These are phyloP conservation scores for Aquatica leii DNA, from an alignment of 2,888 invertebrate species.

Conservation along the genomic window DNA sequence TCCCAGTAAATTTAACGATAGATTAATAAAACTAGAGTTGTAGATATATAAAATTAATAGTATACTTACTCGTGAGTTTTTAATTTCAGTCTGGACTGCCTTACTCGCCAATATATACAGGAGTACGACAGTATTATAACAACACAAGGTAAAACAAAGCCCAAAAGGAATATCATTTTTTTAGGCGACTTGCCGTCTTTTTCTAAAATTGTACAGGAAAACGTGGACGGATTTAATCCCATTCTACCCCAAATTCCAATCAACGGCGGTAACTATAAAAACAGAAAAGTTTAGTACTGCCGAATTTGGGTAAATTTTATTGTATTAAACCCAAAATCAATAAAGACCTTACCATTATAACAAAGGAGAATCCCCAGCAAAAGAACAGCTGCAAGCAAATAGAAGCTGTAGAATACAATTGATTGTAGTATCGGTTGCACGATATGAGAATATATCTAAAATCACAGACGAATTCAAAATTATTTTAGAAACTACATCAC, in stretches of 20 bases:
- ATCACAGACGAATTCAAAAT: neutral
- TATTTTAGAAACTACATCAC: too few species aligned
- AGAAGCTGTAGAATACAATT: slow-evolving; percentile 76
- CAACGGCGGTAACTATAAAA: slow-evolving; percentile 76
- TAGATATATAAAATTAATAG: too few species aligned
- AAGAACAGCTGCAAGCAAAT: slow-evolving; percentile 80
- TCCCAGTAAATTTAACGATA: too few species aligned
- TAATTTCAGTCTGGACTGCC: slow-evolving; percentile 76
- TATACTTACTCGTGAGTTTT: slow-evolving; percentile 72
- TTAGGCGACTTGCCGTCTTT: slow-evolving; percentile 83
- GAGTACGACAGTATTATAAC: slow-evolving; percentile 87
- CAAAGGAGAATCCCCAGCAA: slow-evolving; percentile 82
- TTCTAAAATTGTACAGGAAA: slow-evolving; percentile 87
- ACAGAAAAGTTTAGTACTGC: slow-evolving; percentile 42
- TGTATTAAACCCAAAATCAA: neutral
- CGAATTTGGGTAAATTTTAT: neutral
- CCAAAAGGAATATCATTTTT: slow-evolving; percentile 83
- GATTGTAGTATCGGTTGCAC: slow-evolving; percentile 79
- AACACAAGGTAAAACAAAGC: slow-evolving; percentile 83
- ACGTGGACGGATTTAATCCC: slow-evolving; percentile 80
- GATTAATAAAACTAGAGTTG: too few species aligned
- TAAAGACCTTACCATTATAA: slow-evolving; percentile 74
- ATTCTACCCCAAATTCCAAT: slow-evolving; percentile 86
- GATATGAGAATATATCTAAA: slow-evolving; percentile 84
- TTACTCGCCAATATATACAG: slow-evolving; percentile 84